These are phyloP conservation scores for Gadus macrocephalus DNA, from an alignment of 2,113 vertebrate species.

Conservation along the genomic window DNA sequence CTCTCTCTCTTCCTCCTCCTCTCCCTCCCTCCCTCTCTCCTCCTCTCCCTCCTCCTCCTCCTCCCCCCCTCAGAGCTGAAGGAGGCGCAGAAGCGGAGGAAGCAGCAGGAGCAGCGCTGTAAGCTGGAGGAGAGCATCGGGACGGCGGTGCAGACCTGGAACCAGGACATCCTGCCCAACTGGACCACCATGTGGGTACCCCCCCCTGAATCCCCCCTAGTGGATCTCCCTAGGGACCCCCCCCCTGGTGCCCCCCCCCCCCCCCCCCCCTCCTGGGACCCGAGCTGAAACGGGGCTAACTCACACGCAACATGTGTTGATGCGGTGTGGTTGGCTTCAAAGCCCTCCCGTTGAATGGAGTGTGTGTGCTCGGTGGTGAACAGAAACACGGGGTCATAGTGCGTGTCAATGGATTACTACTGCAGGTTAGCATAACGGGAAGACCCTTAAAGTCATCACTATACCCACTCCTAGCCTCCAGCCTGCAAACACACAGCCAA, in stretches of 20 bases:
- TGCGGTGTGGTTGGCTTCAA: no score
- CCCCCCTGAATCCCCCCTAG: conserved; percentile 47
- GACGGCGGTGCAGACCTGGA: conserved; percentile 85
- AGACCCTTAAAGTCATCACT: background rate
- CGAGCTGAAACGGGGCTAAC: no score
- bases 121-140: conserved; percentile 87
- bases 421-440: no score
- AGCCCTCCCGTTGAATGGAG: no score
- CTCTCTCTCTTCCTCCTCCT: background rate
- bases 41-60: background rate
- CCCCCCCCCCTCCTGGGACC: no score
- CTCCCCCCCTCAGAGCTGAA: conserved; percentile 76
- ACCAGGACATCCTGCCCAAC: conserved; percentile 88
- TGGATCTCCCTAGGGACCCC: conserved; percentile 45
- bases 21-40: background rate
- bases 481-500: background rate
- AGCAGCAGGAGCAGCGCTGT: conserved; percentile 88
- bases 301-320: no score
- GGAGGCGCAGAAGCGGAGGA: conserved; percentile 85
- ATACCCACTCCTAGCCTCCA: background rate
- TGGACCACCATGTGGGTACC: conserved; percentile 85
- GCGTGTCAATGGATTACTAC: no score
- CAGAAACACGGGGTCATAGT: no score
- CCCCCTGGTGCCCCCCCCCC: conserved; percentile 45
- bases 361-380: no score